These are phyloP conservation scores for Ctena decussata DNA, from an alignment of 2,888 invertebrate species.

Conservation along the genomic window DNA sequence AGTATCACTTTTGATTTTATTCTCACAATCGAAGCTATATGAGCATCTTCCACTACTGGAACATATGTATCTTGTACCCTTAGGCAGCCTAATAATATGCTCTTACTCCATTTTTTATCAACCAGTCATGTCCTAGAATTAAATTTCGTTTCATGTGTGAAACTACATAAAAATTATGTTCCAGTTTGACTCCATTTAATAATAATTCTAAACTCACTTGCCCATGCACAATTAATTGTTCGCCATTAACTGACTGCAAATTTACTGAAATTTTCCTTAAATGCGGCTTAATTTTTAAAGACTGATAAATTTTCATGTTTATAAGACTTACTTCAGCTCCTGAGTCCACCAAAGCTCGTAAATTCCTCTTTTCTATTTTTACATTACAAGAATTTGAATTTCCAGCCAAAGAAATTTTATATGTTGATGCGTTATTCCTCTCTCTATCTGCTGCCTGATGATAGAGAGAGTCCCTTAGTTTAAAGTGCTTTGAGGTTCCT, in stretches of 20 bases:
- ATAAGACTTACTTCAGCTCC: neutral
- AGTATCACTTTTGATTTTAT: neutral
- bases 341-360: neutral
- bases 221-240: no score
- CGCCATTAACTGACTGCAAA: neutral
- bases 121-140: neutral
- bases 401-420: neutral
- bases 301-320: neutral
- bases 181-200: no score
- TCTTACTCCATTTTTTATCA: neutral
- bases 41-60: neutral
- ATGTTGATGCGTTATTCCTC: neutral
- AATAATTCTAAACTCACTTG: no score
- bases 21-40: conserved; percentile 4
- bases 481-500: no score
- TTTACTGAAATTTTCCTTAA: neutral
- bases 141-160: neutral
- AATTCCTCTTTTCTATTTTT: neutral
- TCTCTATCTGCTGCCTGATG: neutral
- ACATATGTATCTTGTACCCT: neutral
- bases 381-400: neutral
- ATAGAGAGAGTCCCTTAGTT: neutral
- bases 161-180: neutral
- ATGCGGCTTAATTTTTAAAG: neutral
- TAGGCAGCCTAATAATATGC: neutral